Percentiles rank a stretch among this genome's conserved stretches.
These are phyloP conservation scores for Meghimatium bilineatum DNA, from an alignment of 2,888 invertebrate species.

Conservation along the genomic window DNA sequence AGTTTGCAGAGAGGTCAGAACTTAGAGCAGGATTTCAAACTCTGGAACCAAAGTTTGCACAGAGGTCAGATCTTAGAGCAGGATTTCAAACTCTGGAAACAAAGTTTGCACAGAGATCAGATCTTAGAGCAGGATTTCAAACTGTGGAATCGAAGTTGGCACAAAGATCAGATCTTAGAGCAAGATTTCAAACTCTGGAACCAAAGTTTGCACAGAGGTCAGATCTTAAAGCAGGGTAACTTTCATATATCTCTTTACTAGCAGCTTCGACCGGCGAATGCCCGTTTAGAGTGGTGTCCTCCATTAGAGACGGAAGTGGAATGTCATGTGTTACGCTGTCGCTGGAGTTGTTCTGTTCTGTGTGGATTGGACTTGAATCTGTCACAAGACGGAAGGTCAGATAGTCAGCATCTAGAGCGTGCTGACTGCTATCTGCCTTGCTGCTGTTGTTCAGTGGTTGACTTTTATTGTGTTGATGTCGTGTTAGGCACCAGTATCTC, in stretches of 20 bases:
- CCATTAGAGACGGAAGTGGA: neutral
- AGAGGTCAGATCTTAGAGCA: neutral
- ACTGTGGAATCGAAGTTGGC: too few species aligned
- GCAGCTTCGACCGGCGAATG: neutral
- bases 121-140: slow-evolving; percentile 3
- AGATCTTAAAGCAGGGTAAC: slow-evolving; percentile 3
- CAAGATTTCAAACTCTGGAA: neutral
- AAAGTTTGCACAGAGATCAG: neutral
- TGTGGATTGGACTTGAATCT: neutral
- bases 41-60: neutral
- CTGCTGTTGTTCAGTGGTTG: slow-evolving; percentile 14
- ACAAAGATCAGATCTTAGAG: too few species aligned
- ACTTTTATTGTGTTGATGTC: neutral
- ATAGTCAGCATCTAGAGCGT: neutral
- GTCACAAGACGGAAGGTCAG: neutral
- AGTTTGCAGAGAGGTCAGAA: too few species aligned
- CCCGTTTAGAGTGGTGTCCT: neutral
- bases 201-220: neutral
- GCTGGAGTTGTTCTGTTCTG: neutral
- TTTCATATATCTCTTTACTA: neutral
- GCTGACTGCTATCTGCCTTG: neutral
- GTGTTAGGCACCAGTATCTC: neutral
- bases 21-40: too few species aligned
- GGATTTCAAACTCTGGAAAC: slow-evolving; percentile 5
- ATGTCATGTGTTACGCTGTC: neutral